Conservation (phyloP, 2,888 invertebrate genomes). For the Zaprionus lineosus region DNA sequence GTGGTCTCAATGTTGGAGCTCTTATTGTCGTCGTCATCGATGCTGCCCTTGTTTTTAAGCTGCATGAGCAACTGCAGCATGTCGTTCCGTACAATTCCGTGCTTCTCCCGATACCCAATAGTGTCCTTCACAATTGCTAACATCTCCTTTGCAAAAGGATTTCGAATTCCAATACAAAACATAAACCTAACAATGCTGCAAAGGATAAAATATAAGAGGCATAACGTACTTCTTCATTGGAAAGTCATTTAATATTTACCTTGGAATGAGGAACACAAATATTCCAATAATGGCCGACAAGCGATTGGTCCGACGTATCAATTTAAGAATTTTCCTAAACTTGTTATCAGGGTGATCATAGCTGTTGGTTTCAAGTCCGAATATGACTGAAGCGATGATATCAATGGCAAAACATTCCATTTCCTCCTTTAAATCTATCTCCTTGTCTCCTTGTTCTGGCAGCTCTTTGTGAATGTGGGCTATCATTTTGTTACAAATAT, state of each 20-base stretch:
- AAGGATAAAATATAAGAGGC: neutral
- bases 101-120: slow-evolving; percentile 81
- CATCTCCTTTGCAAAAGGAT: slow-evolving; percentile 77
- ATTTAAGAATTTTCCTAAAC: slow-evolving; percentile 67
- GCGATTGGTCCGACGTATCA: slow-evolving; percentile 25
- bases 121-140: slow-evolving; percentile 81
- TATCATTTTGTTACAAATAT: slow-evolving; percentile 84
- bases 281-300: slow-evolving; percentile 44
- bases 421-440: slow-evolving; percentile 83
- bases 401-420: slow-evolving; percentile 81
- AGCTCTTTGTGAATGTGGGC: slow-evolving; percentile 80
- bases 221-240: too few species aligned
- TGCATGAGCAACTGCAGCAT: slow-evolving; percentile 83
- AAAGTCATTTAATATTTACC: too few species aligned
- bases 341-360: slow-evolving; percentile 79
- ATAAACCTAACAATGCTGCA: slow-evolving; percentile 55
- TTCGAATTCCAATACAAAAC: slow-evolving; percentile 61
- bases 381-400: slow-evolving; percentile 83
- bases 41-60: slow-evolving; percentile 79
- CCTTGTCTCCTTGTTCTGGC: slow-evolving; percentile 73
- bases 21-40: slow-evolving; percentile 67
- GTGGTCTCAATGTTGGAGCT: slow-evolving; percentile 58
- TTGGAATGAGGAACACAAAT: slow-evolving; percentile 68
- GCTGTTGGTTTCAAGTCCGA: slow-evolving; percentile 82
- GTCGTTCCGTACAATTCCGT: slow-evolving; percentile 82